These are phyloP conservation scores for Pseudomyrmex pallidus DNA, from an alignment of 1,140 invertebrate species.

Conservation along the genomic window DNA sequence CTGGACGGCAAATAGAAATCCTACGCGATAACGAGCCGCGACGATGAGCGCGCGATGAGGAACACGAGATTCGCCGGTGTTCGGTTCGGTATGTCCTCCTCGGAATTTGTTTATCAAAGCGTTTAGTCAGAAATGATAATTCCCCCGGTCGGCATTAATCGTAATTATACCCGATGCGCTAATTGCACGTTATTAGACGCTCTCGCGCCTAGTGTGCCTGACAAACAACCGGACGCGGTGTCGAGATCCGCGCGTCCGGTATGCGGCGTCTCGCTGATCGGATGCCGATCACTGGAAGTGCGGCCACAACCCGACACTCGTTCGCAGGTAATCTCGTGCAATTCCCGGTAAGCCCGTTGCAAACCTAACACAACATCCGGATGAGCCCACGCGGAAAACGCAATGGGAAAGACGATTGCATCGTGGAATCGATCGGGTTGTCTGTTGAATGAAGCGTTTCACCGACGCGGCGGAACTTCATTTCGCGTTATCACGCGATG, in stretches of 20 bases:
- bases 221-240: constrained; percentile 69
- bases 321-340: constrained; percentile 36
- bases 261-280: neutral
- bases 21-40: constrained; percentile 67
- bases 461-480: neutral
- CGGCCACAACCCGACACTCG: constrained; percentile 4
- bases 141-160: constrained; percentile 73
- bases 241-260: constrained; percentile 36
- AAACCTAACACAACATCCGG: constrained; percentile 29
- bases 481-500: constrained; percentile 15
- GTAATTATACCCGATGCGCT: constrained; percentile 76
- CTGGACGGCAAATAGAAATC: constrained; percentile 71
- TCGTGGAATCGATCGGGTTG: neutral
- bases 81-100: constrained; percentile 24
- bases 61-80: constrained; percentile 58
- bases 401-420: neutral
- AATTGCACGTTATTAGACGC: constrained; percentile 77
- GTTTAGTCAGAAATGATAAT: constrained; percentile 75
- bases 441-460: neutral
- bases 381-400: neutral
- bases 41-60: constrained; percentile 37
- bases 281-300: neutral
- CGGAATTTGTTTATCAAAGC: constrained; percentile 72
- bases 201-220: constrained; percentile 66
- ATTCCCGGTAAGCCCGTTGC: constrained; percentile 35